phyloP scores from a whole-genome alignment of 2,113 vertebrate genomes.

The Phrynocephalus versicolor region DNA sequence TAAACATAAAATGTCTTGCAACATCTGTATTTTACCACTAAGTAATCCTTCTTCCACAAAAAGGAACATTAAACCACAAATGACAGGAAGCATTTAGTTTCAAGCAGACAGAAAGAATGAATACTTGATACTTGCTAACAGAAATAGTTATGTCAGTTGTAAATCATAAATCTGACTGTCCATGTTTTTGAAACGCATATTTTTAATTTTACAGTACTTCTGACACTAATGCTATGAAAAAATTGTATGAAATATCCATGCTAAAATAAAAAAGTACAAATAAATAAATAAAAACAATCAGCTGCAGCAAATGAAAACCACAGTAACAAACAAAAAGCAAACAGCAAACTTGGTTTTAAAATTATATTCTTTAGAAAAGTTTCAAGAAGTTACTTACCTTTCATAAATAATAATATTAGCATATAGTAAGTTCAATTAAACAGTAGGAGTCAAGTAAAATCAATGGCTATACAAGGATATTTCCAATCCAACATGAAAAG shows the following conservation, averaged over 20 bases:
- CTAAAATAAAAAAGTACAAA: too few species aligned
- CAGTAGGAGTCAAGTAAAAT: conserved; percentile 76
- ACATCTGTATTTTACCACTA: conserved; percentile 54
- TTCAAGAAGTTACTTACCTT: conserved; percentile 85
- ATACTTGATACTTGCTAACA: conserved; percentile 53
- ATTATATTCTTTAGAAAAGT: conserved; percentile 71
- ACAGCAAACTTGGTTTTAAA: conserved; percentile 65
- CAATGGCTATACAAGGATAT: conserved; percentile 72
- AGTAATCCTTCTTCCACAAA: conserved; percentile 50
- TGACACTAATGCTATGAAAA: conserved; percentile 48
- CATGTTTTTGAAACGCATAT: conserved; percentile 22
- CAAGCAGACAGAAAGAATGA: conserved; percentile 63
- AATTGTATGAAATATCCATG: conserved; percentile 65
- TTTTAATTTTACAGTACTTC: conserved; percentile 55
- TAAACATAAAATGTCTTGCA: conserved; percentile 46
- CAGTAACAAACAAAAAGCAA: conserved; percentile 24
- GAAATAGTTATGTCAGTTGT: conserved; percentile 29
- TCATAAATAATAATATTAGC: conserved; percentile 78
- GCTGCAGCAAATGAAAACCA: neutral
- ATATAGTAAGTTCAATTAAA: conserved; percentile 80
- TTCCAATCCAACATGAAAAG: conserved; percentile 80
- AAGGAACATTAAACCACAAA: conserved; percentile 56
- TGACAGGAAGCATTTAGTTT: conserved; percentile 51
- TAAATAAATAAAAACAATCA: conserved; percentile 37
- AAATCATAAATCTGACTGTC: conserved; percentile 58